phyloP scores from a whole-genome alignment of 2,797 vertebrate species.

The Diplodus sargus region DNA sequence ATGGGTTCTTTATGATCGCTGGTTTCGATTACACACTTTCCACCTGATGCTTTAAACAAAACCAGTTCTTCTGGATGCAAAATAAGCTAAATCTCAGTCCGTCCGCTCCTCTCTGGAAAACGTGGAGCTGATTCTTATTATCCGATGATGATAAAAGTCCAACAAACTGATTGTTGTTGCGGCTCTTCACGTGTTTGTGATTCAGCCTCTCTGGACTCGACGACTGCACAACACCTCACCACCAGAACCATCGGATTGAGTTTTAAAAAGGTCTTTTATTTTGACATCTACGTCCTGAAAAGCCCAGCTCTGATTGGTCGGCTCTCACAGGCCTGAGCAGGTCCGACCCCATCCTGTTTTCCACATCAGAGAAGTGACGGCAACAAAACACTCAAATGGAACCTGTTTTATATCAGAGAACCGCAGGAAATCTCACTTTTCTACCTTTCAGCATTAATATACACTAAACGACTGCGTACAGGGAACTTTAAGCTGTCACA shows the following conservation, averaged over 20 bases:
- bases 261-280: too few relatives aligned
- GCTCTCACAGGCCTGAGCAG: too few relatives aligned
- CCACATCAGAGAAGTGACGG: too few relatives aligned
- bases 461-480: background rate
- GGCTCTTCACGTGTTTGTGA: background rate
- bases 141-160: background rate
- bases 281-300: too few relatives aligned
- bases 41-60: background rate
- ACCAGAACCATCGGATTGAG: background rate
- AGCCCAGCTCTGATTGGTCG: too few relatives aligned
- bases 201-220: background rate
- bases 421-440: too few relatives aligned
- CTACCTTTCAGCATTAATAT: background rate
- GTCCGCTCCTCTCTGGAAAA: background rate
- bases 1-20: too few relatives aligned
- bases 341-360: too few relatives aligned
- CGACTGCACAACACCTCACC: background rate
- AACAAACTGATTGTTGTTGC: background rate
- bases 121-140: background rate
- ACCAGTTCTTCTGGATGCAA: background rate
- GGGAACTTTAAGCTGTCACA: background rate
- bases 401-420: too few relatives aligned
- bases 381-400: too few relatives aligned
- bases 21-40: background rate
- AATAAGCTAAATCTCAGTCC: background rate